phyloP scores from a whole-genome alignment of 1,140 invertebrate genomes.

The Apolygus lucorum region DNA sequence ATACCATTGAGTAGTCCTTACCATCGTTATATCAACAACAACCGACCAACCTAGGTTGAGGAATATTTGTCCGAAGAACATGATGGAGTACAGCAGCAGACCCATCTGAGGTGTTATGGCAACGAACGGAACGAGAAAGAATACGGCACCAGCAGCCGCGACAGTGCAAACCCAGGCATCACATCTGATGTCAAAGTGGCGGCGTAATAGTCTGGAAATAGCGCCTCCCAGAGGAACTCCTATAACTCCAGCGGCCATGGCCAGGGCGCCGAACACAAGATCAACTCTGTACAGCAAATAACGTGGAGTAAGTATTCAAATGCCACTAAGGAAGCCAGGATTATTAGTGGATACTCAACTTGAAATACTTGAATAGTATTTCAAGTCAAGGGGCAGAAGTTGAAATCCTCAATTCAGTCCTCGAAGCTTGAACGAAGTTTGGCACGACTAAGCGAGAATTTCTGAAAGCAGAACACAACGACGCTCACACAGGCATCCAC shows the following conservation, averaged over 20 bases:
- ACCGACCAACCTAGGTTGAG: constrained; percentile 97
- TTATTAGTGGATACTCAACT: too few relatives aligned
- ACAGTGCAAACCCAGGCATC: constrained; percentile 90
- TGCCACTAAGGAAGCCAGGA: too few relatives aligned
- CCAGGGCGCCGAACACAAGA: constrained; percentile 84
- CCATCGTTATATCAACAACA: constrained; percentile 93
- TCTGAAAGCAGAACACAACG: too few relatives aligned
- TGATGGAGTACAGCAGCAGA: constrained; percentile 59
- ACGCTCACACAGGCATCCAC: too few relatives aligned
- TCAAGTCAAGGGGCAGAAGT: too few relatives aligned
- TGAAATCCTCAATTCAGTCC: too few relatives aligned
- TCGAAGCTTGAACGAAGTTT: too few relatives aligned
- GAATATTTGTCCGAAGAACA: constrained; percentile 62
- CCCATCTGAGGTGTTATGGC: constrained; percentile 38
- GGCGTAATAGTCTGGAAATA: constrained; percentile 61
- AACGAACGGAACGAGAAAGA: constrained; percentile 60
- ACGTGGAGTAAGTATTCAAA: too few relatives aligned
- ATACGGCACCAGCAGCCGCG: constrained; percentile 70
- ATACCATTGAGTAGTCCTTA: too few relatives aligned
- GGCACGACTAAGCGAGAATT: too few relatives aligned
- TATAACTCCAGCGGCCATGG: constrained; percentile 81
- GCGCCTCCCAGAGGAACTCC: constrained; percentile 82
- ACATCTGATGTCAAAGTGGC: constrained; percentile 48
- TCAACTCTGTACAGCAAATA: constrained; percentile 59
- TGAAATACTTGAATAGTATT: too few relatives aligned